Base-by-base conservation (phyloP, 2,888 invertebrate genomes). In the Phengaris arion region DNA sequence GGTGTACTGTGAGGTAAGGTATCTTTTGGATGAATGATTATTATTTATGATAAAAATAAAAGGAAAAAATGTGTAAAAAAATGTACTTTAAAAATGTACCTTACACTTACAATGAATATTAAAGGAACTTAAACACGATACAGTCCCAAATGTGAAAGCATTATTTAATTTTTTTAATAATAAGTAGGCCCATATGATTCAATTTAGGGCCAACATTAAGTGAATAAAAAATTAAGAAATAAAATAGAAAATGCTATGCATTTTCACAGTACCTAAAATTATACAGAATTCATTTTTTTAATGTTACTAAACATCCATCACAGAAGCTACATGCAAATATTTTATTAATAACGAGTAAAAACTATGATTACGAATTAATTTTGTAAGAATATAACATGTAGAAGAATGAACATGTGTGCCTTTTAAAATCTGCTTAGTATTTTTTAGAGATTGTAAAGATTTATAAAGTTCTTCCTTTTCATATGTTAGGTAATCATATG, bases 401-500 rank as follows among this genome's bases (percentile, higher is more conserved):
- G 59, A 45, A 45, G 22, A 35, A 35, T 35, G 22, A 35, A 35
- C 35, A 64, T 35, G 35, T 48, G 72, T 72, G 72, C 72, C 72
- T 72, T 72, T 64, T 35, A 2, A 64, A 64, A 64, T 52, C 9
- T 52, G 13, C 7, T 45, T 64, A 45, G 59, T 64, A 64, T 12
- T 35, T 57, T 22, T n/a, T 57, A 57, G 57, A 64, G 59, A 22
- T 64, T 64, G 22, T 51, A 52, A 70, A 15, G 46, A 15, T 69
- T 69, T 72, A 9, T 72, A 15, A 69, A 7, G 15, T 22, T 51
- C 22, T 69, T 48, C 15, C 15, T 15, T 51, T 51, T 69, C 6
- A 69, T 70, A 10, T 54, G 12, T 72, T 52, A 72, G 22, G 22
- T 54, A 48, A 69, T 75, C 75, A 78, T 75, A 76, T 79, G 77